Percentiles rank a stretch among this genome's conserved stretches.
Evolutionary conservation across 1,140 invertebrate species (phyloP).

Genomic region (Paracyclopina nana): DNA sequence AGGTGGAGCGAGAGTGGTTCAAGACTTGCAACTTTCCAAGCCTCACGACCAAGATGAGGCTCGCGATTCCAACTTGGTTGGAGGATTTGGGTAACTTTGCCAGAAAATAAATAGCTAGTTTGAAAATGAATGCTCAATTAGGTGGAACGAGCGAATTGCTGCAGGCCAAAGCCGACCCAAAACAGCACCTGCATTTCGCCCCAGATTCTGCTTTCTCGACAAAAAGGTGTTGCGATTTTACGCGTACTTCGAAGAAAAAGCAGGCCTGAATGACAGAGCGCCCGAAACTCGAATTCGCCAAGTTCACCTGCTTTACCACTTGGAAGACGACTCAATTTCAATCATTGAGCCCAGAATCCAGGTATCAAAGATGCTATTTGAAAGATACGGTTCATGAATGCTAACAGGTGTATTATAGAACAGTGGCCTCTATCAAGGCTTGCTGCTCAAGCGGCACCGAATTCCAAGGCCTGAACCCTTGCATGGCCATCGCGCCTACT

Average conservation of each 20-base stretch:
- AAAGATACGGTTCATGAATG: too few species aligned
- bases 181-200: neutral
- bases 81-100: too few species aligned
- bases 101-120: too few species aligned
- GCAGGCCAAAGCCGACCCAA: too few species aligned
- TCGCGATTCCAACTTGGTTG: too few species aligned
- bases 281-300: neutral
- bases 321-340: constrained; percentile 72
- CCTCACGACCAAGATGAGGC: too few species aligned
- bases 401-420: constrained; percentile 32
- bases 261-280: neutral
- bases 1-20: too few species aligned
- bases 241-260: neutral
- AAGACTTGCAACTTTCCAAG: too few species aligned
- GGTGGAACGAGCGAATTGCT: too few species aligned
- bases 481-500: too few species aligned
- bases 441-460: constrained; percentile 46
- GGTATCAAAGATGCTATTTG: too few species aligned
- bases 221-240: neutral
- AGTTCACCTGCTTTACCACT: constrained; percentile 41
- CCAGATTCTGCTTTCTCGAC: neutral
- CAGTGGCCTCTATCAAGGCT: constrained; percentile 47
- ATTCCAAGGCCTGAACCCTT: constrained; percentile 43
- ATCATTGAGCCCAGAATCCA: constrained; percentile 47
- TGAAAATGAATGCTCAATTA: too few species aligned